phyloP scores from a whole-genome alignment of 1,140 invertebrate species.

The Watersipora subatra region DNA sequence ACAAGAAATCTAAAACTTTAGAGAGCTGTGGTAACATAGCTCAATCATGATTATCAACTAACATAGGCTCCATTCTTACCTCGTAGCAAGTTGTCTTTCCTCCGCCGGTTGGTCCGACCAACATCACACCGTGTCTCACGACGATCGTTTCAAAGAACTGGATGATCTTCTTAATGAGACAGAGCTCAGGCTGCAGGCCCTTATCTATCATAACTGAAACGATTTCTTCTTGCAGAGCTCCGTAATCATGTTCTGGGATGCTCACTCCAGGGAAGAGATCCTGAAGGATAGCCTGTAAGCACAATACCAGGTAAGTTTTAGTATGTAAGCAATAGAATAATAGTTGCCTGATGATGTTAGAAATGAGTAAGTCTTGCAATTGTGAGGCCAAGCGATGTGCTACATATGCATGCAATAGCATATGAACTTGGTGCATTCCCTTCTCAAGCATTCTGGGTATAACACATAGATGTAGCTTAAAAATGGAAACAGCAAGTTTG shows the following conservation, averaged over 20 bases:
- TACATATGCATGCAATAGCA: too few species aligned
- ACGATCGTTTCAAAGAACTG: conserved; percentile 42
- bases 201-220: conserved; percentile 18
- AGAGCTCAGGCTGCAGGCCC: conserved; percentile 25
- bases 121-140: conserved; percentile 42
- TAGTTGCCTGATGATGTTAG: too few species aligned
- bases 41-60: too few species aligned
- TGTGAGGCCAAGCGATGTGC: too few species aligned
- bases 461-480: too few species aligned
- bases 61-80: conserved; percentile 15
- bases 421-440: too few species aligned
- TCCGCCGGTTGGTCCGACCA: conserved; percentile 41
- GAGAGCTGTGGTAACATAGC: too few species aligned
- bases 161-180: conserved; percentile 39
- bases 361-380: too few species aligned
- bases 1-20: too few species aligned
- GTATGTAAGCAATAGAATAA: too few species aligned
- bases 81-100: conserved; percentile 43
- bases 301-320: conserved; percentile 5
- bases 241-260: conserved; percentile 41
- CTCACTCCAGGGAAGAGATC: conserved; percentile 42
- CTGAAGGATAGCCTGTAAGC: conserved; percentile 38
- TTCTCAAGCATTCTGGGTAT: too few species aligned
- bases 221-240: conserved; percentile 32
- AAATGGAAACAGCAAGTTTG: too few species aligned